Evolutionary conservation across 2,888 invertebrate genomes (phyloP).

Genomic region (Uropetala carovei): DNA sequence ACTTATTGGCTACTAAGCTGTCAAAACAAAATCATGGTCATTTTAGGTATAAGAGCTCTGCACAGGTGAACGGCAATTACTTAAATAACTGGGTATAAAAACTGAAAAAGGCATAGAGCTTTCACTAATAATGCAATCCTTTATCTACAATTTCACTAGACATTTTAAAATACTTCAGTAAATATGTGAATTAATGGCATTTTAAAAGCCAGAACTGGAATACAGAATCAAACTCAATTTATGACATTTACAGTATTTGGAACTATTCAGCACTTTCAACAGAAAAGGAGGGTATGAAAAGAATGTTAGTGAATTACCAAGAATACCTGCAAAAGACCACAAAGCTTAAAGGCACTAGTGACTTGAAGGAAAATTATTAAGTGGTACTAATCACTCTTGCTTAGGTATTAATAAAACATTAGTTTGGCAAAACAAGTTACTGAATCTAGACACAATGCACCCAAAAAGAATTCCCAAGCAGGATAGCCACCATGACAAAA

Average conservation of each 20-base stretch:
- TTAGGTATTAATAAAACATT: neutral
- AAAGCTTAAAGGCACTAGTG: neutral
- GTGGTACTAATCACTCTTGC: neutral
- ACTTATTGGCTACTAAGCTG: no score
- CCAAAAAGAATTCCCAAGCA: conserved; percentile 1
- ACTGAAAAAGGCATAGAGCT: neutral
- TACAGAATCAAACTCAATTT: neutral
- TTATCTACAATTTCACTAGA: neutral
- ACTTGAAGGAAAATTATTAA: neutral
- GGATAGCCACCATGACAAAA: neutral
- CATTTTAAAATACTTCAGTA: neutral
- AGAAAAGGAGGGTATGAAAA: neutral
- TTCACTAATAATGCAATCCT: neutral
- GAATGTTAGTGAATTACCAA: neutral
- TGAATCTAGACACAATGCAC: neutral
- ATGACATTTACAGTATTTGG: neutral
- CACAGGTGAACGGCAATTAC: neutral
- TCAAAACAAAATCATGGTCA: no score
- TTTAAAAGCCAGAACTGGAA: neutral
- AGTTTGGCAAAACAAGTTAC: neutral
- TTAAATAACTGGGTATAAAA: neutral
- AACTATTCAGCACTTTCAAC: neutral
- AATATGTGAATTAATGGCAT: neutral
- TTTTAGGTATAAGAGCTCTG: no score
- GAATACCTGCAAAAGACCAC: neutral